Evolutionary conservation across 2,797 vertebrate genomes (phyloP).

Genomic region (Holocentrus rufus): DNA sequence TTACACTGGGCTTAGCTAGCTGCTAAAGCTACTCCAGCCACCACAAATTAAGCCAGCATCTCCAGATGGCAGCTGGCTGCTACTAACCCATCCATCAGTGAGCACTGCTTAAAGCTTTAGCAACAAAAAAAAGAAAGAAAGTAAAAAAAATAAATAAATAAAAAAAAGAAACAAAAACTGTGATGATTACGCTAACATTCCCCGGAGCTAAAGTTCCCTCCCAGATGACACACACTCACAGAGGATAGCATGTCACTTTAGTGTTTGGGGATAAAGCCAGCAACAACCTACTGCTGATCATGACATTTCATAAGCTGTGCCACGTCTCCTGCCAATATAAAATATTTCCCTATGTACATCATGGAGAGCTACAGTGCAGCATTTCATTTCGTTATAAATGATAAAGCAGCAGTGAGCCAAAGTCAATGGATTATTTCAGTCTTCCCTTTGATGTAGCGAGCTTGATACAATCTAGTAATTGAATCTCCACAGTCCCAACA

Average conservation of each 20-base stretch:
- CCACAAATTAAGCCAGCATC: conserved; percentile 47
- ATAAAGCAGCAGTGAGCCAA: conserved; percentile 10
- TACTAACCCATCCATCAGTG: conserved; percentile 53
- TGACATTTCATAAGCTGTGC: conserved; percentile 10
- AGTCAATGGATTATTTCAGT: conserved; percentile 29
- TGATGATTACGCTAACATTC: conserved; percentile 21
- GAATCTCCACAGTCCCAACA: conserved; percentile 49
- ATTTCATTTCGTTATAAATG: conserved; percentile 20
- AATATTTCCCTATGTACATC: conserved; percentile 8
- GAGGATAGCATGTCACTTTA: conserved; percentile 16
- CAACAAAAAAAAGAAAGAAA: background rate
- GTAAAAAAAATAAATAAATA: too few species aligned
- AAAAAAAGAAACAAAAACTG: conserved; percentile 24
- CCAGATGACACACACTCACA: conserved; percentile 17
- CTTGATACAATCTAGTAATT: conserved; percentile 59
- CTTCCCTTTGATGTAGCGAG: conserved; percentile 41
- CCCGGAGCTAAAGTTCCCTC: conserved; percentile 14
- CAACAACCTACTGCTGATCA: conserved; percentile 15
- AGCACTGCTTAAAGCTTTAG: conserved; percentile 58
- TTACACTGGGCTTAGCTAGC: conserved; percentile 16
- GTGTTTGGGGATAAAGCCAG: conserved; percentile 9
- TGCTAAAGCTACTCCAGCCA: conserved; percentile 31
- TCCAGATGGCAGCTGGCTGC: conserved; percentile 70
- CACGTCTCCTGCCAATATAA: conserved; percentile 1
- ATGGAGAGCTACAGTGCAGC: background rate